These are phyloP conservation scores for Aphaenogaster ashmeadi DNA, from an alignment of 1,140 invertebrate genomes.

Conservation along the genomic window DNA sequence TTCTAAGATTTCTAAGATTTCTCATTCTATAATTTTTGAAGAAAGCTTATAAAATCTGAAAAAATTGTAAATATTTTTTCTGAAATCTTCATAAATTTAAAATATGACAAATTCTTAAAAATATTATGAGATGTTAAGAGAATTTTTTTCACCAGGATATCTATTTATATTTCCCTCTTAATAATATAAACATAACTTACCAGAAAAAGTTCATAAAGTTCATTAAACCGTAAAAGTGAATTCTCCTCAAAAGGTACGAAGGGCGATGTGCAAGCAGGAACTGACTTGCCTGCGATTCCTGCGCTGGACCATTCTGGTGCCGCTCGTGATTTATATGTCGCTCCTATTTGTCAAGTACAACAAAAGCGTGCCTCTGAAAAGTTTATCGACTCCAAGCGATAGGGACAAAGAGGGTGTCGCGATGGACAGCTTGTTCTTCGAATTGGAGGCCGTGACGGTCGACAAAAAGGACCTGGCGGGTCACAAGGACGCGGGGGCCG, in stretches of 20 bases:
- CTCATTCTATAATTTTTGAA: too few species aligned
- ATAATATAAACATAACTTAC: neutral
- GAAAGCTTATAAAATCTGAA: too few species aligned
- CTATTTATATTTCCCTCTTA: neutral
- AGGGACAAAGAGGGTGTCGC: conserved; percentile 63
- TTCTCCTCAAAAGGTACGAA: conserved; percentile 41
- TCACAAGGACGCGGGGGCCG: conserved; percentile 52
- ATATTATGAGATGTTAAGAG: too few species aligned
- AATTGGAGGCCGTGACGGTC: conserved; percentile 76
- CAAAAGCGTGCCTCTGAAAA: conserved; percentile 79
- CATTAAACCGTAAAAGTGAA: neutral
- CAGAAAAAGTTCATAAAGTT: neutral
- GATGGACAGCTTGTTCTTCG: conserved; percentile 78
- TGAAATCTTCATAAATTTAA: too few species aligned
- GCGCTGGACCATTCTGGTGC: conserved; percentile 82
- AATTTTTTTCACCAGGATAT: neutral
- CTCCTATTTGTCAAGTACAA: conserved; percentile 81
- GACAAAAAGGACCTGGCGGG: conserved; percentile 60
- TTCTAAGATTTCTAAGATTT: too few species aligned
- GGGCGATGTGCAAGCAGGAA: conserved; percentile 48
- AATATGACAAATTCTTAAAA: too few species aligned
- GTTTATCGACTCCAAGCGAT: neutral
- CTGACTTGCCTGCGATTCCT: conserved; percentile 74
- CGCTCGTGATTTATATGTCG: conserved; percentile 81
- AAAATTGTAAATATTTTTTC: too few species aligned